A percentile compares a stretch with the other conserved stretches of the same genome.
These are phyloP conservation scores for Cryptomyrus ogoouensis DNA, from an alignment of 2,113 vertebrate species.

Conservation along the genomic window DNA sequence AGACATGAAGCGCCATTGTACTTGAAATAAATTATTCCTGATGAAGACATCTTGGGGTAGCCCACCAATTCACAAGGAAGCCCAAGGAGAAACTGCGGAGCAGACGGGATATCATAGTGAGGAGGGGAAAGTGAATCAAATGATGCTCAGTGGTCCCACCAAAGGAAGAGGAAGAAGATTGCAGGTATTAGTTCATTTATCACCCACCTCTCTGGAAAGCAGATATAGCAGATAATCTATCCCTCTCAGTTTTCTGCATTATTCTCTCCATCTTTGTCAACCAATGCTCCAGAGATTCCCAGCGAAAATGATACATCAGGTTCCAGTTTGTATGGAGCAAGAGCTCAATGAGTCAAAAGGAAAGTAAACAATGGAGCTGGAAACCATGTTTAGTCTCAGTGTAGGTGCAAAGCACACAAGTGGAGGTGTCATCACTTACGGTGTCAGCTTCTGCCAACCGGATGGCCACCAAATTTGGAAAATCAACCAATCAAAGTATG, in stretches of 20 bases:
- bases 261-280: slow-evolving; percentile 49
- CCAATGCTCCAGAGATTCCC: slow-evolving; percentile 44
- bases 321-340: slow-evolving; percentile 29
- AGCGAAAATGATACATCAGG: slow-evolving; percentile 42
- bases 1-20: not conserved
- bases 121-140: slow-evolving; percentile 28
- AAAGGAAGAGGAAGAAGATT: slow-evolving; percentile 32
- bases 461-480: not conserved
- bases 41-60: slow-evolving; percentile 44
- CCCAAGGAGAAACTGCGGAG: slow-evolving; percentile 31
- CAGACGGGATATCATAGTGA: not conserved
- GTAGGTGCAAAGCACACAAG: not conserved
- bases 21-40: slow-evolving; percentile 26
- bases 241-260: slow-evolving; percentile 48
- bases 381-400: slow-evolving; percentile 13
- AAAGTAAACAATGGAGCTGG: slow-evolving; percentile 31
- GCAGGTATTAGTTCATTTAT: slow-evolving; percentile 53
- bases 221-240: slow-evolving; percentile 57
- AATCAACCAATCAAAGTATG: not conserved
- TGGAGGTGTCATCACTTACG: not conserved
- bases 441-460: not conserved
- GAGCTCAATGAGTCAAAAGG: slow-evolving; percentile 20
- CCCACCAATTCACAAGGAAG: not conserved
- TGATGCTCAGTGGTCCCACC: slow-evolving; percentile 24
- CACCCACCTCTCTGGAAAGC: slow-evolving; percentile 51